Base-by-base conservation (phyloP, 2,113 vertebrate genomes). In the Pangasianodon hypophthalmus region DNA sequence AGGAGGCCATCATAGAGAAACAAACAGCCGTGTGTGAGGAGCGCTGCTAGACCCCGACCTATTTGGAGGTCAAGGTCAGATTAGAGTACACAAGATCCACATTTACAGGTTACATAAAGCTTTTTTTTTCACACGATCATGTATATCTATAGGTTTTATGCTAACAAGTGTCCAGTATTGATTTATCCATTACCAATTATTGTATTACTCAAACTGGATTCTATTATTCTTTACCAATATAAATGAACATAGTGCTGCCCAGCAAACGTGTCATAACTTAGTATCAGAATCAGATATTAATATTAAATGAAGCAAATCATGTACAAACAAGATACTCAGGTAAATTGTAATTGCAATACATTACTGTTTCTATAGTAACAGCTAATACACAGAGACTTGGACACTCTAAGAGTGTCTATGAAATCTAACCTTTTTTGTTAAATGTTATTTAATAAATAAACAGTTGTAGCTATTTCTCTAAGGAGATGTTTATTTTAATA, bases 121-220 rank as follows among this genome's bases (percentile, higher is more conserved):
- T 50, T 60, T 69, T 69, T n/a, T 13, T 60, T 83, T 90, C 92
- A 96, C 95, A 96, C 96, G 96, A 96, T 85, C 19, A n/a, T 48
- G n/a, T 37, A 54, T 21, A 50, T 1, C 18, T 13, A 5, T 6
- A 46, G 83, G 4, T 56, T 56, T 58, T 54, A 87, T 50, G 6
- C 44, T n/a, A n/a, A 50, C 62, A 50, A 46, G 19, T 46, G 24
- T 16, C 16, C 4, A 7, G 5, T 44, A 3, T 41, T 75, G 37
- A 75, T 75, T 75, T 75, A 75, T 75, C 37, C 5, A 9, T 26
- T 6, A 56, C 4, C 16, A 56, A 18, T 67, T n/a, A n/a, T n/a
- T 14, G 14, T 4, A 26, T 2, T 60, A 60, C 6, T 60, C 58
- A 58, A 58, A 21, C 56, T 6, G 18, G 16, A 19, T 56, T 19